phyloP scores from a whole-genome alignment of 2,888 invertebrate genomes.

The Sepioteuthis lessoniana region DNA sequence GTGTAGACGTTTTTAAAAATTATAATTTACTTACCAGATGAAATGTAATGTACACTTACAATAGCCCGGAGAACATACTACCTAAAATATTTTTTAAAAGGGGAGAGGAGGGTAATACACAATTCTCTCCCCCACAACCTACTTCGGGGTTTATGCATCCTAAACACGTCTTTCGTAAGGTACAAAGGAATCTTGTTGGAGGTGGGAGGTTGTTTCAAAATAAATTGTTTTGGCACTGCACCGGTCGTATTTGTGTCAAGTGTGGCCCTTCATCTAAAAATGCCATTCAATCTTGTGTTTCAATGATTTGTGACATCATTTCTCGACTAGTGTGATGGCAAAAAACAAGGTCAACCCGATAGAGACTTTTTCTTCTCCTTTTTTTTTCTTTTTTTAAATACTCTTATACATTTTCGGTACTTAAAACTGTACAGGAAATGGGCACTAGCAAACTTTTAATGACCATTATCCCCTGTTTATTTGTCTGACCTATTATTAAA shows the following conservation, averaged over 20 bases:
- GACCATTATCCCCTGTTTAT: neutral
- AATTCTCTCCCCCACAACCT: no score
- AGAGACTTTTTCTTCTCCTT: neutral
- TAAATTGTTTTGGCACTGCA: neutral
- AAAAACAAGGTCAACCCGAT: neutral
- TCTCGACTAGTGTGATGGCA: neutral
- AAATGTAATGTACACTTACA: no score
- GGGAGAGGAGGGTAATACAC: no score
- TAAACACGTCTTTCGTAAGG: no score
- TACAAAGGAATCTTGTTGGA: no score
- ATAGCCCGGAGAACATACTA: no score
- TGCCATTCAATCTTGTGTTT: neutral
- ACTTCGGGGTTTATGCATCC: no score
- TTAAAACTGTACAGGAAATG: neutral
- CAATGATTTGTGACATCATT: neutral
- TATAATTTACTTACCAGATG: no score
- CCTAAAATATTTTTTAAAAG: no score
- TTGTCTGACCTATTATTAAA: neutral
- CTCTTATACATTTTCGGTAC: neutral
- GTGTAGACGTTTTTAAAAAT: no score
- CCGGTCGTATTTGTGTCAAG: neutral
- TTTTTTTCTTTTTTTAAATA: no score
- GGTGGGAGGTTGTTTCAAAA: no score
- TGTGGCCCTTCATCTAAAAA: neutral
- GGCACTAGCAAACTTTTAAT: neutral